phyloP scores from a whole-genome alignment of 2,888 invertebrate genomes.

The Aethes cnicana region DNA sequence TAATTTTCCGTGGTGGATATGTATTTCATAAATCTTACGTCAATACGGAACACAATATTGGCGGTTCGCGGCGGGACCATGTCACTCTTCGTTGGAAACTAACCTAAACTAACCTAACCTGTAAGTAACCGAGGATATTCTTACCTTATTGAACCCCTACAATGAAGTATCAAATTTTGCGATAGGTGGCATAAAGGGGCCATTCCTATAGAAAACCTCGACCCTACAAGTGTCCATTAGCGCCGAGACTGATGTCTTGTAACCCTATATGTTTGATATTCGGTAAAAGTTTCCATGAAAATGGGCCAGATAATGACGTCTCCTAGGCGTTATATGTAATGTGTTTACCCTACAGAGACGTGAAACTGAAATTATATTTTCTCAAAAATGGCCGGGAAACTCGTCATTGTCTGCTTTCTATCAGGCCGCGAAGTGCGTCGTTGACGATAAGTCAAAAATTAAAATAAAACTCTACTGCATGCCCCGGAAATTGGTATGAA shows the following conservation, averaged over 20 bases:
- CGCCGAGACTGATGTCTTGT: conserved; percentile 62
- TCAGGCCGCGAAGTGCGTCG: too few species aligned
- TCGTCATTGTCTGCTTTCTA: too few species aligned
- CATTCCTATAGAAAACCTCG: conserved; percentile 52
- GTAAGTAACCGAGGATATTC: conserved; percentile 15
- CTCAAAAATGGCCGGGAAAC: too few species aligned
- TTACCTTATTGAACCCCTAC: conserved; percentile 21
- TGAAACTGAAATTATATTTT: too few species aligned
- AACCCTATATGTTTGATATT: conserved; percentile 75
- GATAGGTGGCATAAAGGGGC: conserved; percentile 23
- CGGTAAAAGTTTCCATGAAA: conserved; percentile 56
- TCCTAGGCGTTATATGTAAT: conserved; percentile 41
- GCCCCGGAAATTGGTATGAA: too few species aligned
- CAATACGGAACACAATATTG: conserved; percentile 56
- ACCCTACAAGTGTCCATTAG: conserved; percentile 74
- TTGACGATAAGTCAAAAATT: too few species aligned
- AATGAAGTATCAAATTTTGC: conserved; percentile 34
- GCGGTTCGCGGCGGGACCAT: conserved; percentile 33
- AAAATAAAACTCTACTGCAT: too few species aligned
- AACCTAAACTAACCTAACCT: too few species aligned
- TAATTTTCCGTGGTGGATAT: conserved; percentile 62
- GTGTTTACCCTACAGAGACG: conserved; percentile 12
- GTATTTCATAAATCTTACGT: conserved; percentile 62
- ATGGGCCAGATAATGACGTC: conserved; percentile 56
- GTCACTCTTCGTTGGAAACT: conserved; percentile 14